These are phyloP conservation scores for Ophonus ardosiacus DNA, from an alignment of 2,888 invertebrate species.

Conservation along the genomic window DNA sequence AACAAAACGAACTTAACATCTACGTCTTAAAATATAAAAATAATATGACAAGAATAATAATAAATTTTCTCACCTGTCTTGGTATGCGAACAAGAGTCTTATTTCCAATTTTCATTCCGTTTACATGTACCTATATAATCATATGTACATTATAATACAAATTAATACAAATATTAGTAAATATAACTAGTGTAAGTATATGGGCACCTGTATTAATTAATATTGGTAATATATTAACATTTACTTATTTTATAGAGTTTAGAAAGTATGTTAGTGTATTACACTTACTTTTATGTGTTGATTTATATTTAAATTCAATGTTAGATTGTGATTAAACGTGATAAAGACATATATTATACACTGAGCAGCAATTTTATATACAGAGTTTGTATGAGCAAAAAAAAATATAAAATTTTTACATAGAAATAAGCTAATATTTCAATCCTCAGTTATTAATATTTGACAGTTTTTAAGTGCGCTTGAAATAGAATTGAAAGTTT, in stretches of 20 bases:
- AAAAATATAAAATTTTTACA: neutral
- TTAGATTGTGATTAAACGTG: slow-evolving; percentile 1
- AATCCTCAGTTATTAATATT: too few relatives aligned
- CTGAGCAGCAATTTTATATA: neutral
- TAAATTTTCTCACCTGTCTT: slow-evolving; percentile 36
- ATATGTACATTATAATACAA: slow-evolving; percentile 42
- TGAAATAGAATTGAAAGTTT: too few relatives aligned
- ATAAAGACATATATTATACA: neutral
- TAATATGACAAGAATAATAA: too few relatives aligned
- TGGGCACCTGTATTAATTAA: slow-evolving; percentile 14
- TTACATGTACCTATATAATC: neutral
- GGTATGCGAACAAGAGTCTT: slow-evolving; percentile 6
- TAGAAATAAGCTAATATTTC: too few relatives aligned
- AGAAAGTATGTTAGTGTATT: slow-evolving; percentile 42
- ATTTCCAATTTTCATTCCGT: neutral
- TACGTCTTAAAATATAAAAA: too few relatives aligned
- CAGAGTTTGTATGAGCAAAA: neutral
- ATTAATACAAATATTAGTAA: slow-evolving; percentile 4
- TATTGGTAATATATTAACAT: slow-evolving; percentile 32
- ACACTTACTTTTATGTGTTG: neutral
- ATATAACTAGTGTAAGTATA: neutral
- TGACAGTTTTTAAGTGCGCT: too few relatives aligned
- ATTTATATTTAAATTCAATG: slow-evolving; percentile 50
- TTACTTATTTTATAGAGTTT: slow-evolving; percentile 12
- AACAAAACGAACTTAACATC: too few relatives aligned